phyloP scores from a whole-genome alignment of 2,113 vertebrate species.

The Anoplopoma fimbria region DNA sequence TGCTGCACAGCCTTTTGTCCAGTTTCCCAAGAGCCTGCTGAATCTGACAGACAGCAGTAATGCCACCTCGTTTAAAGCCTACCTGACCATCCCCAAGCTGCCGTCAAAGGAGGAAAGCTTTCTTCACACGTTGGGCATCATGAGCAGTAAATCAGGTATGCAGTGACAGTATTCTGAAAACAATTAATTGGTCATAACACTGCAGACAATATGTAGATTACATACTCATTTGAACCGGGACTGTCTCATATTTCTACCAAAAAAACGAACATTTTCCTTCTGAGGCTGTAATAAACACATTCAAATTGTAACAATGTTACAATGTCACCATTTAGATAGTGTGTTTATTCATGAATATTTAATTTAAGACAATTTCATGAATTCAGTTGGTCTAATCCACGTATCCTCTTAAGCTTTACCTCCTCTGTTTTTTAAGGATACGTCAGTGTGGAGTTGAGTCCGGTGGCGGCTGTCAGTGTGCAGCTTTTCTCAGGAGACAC shows the following conservation, averaged over 20 bases:
- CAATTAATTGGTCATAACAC: not conserved
- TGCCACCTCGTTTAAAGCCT: conserved; percentile 86
- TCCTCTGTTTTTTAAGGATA: conserved; percentile 79
- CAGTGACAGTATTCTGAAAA: not conserved
- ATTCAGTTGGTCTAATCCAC: no score
- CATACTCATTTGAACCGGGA: no score
- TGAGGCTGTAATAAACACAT: no score
- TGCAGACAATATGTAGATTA: not conserved
- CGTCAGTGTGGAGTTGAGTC: conserved; percentile 86
- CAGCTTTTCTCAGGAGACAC: conserved; percentile 85
- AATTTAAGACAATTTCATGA: no score
- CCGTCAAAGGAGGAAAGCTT: conserved; percentile 82
- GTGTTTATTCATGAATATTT: no score
- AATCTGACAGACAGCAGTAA: conserved; percentile 83
- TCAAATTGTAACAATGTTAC: no score
- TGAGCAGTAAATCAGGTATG: conserved; percentile 87
- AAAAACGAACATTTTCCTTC: no score
- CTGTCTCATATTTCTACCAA: no score
- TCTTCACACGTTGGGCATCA: conserved; percentile 83
- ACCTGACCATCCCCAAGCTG: conserved; percentile 87
- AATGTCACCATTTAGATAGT: no score
- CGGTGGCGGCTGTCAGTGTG: conserved; percentile 87
- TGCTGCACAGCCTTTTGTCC: conserved; percentile 84
- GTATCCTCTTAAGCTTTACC: not conserved
- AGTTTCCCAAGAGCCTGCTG: conserved; percentile 89